Base-by-base conservation (phyloP, 1,140 invertebrate genomes). In the honey bee (Apis mellifera) region DNA sequence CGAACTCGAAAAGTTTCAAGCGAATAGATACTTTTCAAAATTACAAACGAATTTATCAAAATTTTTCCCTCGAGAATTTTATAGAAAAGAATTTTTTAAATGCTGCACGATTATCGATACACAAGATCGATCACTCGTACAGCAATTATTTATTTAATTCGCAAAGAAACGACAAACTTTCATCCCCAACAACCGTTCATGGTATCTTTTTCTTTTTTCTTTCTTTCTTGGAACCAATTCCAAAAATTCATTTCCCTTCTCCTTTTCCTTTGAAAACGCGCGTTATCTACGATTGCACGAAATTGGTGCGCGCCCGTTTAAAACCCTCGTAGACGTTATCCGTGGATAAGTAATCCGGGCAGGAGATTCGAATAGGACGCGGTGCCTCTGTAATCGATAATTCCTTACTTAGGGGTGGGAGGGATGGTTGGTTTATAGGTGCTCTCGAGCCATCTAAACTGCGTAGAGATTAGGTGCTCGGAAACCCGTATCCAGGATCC, bases 381-480 rank as follows among this genome's bases (percentile, higher is more conserved):
- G 62, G 66, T 85, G 87, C 85, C 72, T 80, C 59, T 89, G 89
- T 91, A 91, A 92, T 92, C 90, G 90, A 92, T 92, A 90, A 90
- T 92, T 91, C 84, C 84, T 75, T 81, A 90, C 83, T n/a, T n/a
- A 78, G 84, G 85, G 80, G 54, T 0, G 54, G 52, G 52, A 1
- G 11, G 23, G 60, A 42, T 0, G 32, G 87, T 84, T 86, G 86
- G 89, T 90, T 93, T 91, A 93, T 92, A 89, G 92, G 87, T 84
- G 90, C 84, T 86, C 84, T 88, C 83, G 78, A 90, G 90, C 89
- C 86, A 90, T 88, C 91, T 92, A 93, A 93, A 93, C 92, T 92
- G 91, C 89, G 91, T 89, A 90, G 92, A 91, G 91, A 92, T 93
- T 93, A 93, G 91, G 89, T 89, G 89, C 88, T 90, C 89, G 89